Percentiles rank a stretch among this genome's conserved stretches.
phyloP scores from a whole-genome alignment of 2,113 vertebrate genomes.

The Sorex araneus region DNA sequence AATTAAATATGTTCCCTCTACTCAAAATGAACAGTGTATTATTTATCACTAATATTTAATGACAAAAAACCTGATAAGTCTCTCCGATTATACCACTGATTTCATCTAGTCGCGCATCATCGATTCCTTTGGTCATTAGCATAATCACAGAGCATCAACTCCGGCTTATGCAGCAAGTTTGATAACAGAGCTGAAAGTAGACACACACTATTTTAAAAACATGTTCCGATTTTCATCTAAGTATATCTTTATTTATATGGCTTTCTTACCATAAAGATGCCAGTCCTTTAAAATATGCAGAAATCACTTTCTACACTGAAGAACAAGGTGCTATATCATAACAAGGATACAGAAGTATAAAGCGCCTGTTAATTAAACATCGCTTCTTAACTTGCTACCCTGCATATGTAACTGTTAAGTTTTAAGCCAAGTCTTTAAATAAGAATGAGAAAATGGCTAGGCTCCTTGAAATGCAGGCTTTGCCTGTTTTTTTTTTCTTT shows the following conservation, averaged over 20 bases:
- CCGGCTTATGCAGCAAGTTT: slow-evolving; percentile 90
- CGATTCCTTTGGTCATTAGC: slow-evolving; percentile 88
- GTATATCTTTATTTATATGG: slow-evolving; percentile 82
- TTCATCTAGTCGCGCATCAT: slow-evolving; percentile 88
- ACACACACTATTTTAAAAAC: slow-evolving; percentile 87
- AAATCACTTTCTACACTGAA: slow-evolving; percentile 83
- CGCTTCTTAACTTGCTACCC: slow-evolving; percentile 63
- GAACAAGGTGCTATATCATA: slow-evolving; percentile 69
- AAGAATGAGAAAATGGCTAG: slow-evolving; percentile 82
- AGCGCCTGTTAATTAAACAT: slow-evolving; percentile 81
- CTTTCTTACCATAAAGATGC: slow-evolving; percentile 81
- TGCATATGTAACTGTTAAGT: slow-evolving; percentile 72
- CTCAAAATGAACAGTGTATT: slow-evolving; percentile 88
- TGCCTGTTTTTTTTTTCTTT: not conserved
- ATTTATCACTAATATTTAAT: slow-evolving; percentile 93
- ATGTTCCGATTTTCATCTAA: slow-evolving; percentile 85
- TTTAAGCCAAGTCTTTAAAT: slow-evolving; percentile 83
- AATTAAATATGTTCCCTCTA: slow-evolving; percentile 90
- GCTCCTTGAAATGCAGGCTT: slow-evolving; percentile 69
- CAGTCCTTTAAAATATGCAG: slow-evolving; percentile 86
- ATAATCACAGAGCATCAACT: slow-evolving; percentile 90
- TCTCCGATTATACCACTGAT: slow-evolving; percentile 89
- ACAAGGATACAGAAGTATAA: slow-evolving; percentile 81
- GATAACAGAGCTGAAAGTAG: slow-evolving; percentile 86
- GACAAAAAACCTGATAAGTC: slow-evolving; percentile 90